Base-by-base conservation (phyloP, 1,140 invertebrate genomes). In the Sycobia sp. region DNA sequence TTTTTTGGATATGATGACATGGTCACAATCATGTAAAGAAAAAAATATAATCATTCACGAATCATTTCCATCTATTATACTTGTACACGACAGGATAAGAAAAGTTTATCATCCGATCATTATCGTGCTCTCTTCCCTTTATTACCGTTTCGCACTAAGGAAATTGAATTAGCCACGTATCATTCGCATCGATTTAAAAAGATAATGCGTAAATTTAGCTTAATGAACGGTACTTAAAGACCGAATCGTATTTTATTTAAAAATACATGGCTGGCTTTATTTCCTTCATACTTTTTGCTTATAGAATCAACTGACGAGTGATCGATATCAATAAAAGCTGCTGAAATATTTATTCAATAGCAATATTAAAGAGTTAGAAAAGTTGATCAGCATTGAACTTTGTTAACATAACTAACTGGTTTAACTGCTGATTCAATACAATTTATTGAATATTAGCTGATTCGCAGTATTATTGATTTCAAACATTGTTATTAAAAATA, bases 61-160 rank as follows among this genome's bases (percentile, higher is more conserved):
- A 9, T 54, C 60, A 62, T 62, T 47, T 47, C 32, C 46, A 44
- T 14, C 38, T 36, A 47, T 50, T 36, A 47, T 34, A 27, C 27
- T 13, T n/a, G 50, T 47, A 62, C 47, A 51, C 36, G 22, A 32
- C 13, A 51, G 49, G n/a, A 44, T 60, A 68, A 68, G 54, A 69
- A 67, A 72, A 70, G n/a, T n/a, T 41, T 46, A 38, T 56, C 27
- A 29, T 34, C 13, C 10, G 32, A 53, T 55, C 60, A 62, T 46
- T 41, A 34, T 44, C 18, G 23, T 41, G 44, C 44, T 16, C 43
- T 44, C 14, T 47, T 38, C 39, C 27, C 38, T 34, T 50, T 32
- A 20, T 57, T 53, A 58, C 9, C 43, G 23, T 44, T 34, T 60
- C 29, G 57, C 57, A 65, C 53, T 11, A 22, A 46, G 53, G 53